Percentiles rank a stretch among this genome's conserved stretches.
Conservation (phyloP, 2,113 vertebrate genomes). For the Spheniscus mendiculus region DNA sequence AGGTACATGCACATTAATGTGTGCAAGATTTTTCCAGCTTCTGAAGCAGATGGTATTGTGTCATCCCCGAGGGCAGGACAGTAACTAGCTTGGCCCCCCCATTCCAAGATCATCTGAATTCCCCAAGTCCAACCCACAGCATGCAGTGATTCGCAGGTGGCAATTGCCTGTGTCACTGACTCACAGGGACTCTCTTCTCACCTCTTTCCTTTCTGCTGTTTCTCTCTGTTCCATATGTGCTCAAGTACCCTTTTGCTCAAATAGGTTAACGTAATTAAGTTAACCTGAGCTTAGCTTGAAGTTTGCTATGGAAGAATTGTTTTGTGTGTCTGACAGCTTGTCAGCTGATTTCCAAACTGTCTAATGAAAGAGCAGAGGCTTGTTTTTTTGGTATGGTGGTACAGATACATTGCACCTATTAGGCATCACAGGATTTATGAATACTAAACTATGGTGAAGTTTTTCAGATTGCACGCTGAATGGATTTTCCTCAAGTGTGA, state of each 20-base stretch:
- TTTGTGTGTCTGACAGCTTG: not conserved
- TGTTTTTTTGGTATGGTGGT: not conserved
- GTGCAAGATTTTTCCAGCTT: not conserved
- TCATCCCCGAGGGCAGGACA: not conserved
- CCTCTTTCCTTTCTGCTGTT: not conserved
- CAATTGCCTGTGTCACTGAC: not conserved
- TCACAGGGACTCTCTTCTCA: not conserved
- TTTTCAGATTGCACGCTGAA: not conserved
- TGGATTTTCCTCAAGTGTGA: not conserved
- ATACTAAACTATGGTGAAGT: not conserved
- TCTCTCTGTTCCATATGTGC: not conserved
- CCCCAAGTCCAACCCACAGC: not conserved
- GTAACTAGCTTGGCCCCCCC: not conserved
- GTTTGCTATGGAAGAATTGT: not conserved
- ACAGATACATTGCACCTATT: not conserved
- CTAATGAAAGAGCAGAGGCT: not conserved
- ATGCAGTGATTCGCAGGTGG: not conserved
- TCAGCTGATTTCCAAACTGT: not conserved
- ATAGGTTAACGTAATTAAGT: not conserved
- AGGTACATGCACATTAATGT: not conserved
- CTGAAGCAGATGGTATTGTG: not conserved
- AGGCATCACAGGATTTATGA: not conserved
- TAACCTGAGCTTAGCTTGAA: not conserved
- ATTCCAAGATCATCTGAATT: not conserved
- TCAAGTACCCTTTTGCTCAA: not conserved